A percentile compares a stretch with the other conserved stretches of the same genome.
Conservation (phyloP, 1,140 invertebrate species). For the Manduca sexta region DNA sequence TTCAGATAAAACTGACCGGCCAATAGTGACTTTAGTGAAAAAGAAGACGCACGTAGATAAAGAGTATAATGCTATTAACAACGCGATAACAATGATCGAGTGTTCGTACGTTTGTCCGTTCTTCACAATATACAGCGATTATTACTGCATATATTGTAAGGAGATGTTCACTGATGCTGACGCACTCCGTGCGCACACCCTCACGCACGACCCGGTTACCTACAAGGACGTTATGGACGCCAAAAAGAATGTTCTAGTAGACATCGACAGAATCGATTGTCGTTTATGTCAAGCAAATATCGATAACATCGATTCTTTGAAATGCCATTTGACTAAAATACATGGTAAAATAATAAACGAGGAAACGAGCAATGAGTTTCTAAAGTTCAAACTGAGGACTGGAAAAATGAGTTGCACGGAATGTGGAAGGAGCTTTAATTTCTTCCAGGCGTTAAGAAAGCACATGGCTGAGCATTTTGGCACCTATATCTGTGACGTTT, state of each 20-base stretch:
- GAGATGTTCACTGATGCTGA: slow-evolving; percentile 49
- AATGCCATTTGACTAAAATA: slow-evolving; percentile 31
- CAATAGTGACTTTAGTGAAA: neutral
- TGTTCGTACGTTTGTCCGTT: slow-evolving; percentile 57
- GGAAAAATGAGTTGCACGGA: slow-evolving; percentile 27
- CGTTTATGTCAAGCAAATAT: slow-evolving; percentile 46
- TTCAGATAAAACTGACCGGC: neutral
- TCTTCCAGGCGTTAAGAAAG: slow-evolving; percentile 51
- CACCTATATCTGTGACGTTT: slow-evolving; percentile 52
- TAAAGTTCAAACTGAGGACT: slow-evolving; percentile 28
- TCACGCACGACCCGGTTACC: slow-evolving; percentile 40
- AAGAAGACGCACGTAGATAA: slow-evolving; percentile 21
- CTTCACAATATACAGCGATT: slow-evolving; percentile 46
- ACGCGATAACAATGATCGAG: slow-evolving; percentile 41
- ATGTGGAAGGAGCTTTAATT: slow-evolving; percentile 35
- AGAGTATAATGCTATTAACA: slow-evolving; percentile 37
- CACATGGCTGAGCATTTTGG: slow-evolving; percentile 61
- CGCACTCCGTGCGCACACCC: slow-evolving; percentile 46
- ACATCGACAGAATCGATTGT: slow-evolving; percentile 55
- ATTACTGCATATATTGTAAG: slow-evolving; percentile 58
- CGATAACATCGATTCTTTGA: slow-evolving; percentile 39
- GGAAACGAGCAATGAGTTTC: slow-evolving; percentile 27
- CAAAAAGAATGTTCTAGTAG: slow-evolving; percentile 53
- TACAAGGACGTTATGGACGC: slow-evolving; percentile 44
- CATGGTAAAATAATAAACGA: slow-evolving; percentile 24